Base-by-base conservation (phyloP, 92 coral and sea anemone species). In the Montipora capitata region DNA sequence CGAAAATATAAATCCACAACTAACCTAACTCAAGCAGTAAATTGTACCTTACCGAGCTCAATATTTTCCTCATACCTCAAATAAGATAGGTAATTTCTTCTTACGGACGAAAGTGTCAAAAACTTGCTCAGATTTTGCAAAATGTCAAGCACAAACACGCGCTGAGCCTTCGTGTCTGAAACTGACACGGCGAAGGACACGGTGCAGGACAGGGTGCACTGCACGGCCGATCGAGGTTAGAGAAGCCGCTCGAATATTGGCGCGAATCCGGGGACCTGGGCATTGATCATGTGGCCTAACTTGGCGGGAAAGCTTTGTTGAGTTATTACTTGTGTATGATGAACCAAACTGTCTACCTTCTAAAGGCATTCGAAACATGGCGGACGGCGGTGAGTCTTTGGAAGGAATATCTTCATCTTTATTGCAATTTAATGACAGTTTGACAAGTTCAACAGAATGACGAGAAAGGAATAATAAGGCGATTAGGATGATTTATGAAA, bases 221-320 rank as follows among this genome's bases (percentile, higher is more conserved):
- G n/a, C 35, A 27, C 35, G 35, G 35, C 35, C 35, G 1, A 27
- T 1, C 35, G 35, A 27, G 35, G 35, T 27, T 27, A 27, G 35
- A 27, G 35, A 27, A 27, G 35, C 35, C 35, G 72, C 87, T 83
- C 76, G 85, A 83, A 83, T 73, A 83, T 72, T 73, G 69, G 71
- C 85, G 85, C 72, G 87, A 68, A 68, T 63, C 74, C 35, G 61
- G 74, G 74, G 86, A 57, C 75, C 49, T 80, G 84, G 86, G 86
- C 1, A 52, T 18, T 66, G 52, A 74, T 83, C 79, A 72, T 59
- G 48, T 83, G 79, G 56, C 4, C 4, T 7, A 58, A 57, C 17
- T 44, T 91, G 94, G 91, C 94, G 94, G 94, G 94, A 91, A 91
- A 57, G 1, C 77, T 0, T 11, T 3, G 0, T 40, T 3, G 3